Percentiles rank a stretch among this genome's conserved stretches.
Evolutionary conservation across 2,113 vertebrate species (phyloP).

Genomic region (Leucosticte australis): DNA sequence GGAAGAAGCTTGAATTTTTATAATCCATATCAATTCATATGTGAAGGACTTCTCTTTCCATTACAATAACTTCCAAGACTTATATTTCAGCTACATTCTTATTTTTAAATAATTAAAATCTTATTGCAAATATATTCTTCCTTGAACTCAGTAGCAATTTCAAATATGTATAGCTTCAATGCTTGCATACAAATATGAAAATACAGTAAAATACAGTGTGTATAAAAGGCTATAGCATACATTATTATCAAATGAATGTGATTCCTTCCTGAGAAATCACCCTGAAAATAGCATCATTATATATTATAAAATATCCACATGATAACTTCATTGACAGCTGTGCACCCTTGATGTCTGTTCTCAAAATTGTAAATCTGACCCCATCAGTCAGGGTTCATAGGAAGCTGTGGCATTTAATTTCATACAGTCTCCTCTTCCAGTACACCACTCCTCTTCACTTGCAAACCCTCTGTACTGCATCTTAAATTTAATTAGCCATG

Average conservation of each 20-base stretch:
- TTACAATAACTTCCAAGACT: not conserved
- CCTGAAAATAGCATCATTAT: not conserved
- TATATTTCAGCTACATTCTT: not conserved
- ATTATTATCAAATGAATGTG: not conserved
- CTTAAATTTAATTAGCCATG: not conserved
- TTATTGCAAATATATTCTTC: not conserved
- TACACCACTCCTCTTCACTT: not conserved
- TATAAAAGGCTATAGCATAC: not conserved
- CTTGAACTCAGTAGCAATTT: not conserved
- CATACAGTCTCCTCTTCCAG: not conserved
- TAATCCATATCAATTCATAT: not conserved
- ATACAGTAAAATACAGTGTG: not conserved
- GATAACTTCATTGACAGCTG: not conserved
- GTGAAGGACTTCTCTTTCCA: not conserved
- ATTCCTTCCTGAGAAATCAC: not conserved
- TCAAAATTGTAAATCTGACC: not conserved
- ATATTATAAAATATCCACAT: not conserved
- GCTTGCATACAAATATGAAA: not conserved
- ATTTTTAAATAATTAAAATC: not conserved
- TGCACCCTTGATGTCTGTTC: not conserved
- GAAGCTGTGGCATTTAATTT: conserved; percentile 8
- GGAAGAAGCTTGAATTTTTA: not conserved
- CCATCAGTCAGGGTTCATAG: not conserved
- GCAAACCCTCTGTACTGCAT: not conserved
- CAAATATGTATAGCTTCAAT: not conserved